Evolutionary conservation across 2,797 vertebrate genomes (phyloP).

Genomic region (Brachyalestes nurse): DNA sequence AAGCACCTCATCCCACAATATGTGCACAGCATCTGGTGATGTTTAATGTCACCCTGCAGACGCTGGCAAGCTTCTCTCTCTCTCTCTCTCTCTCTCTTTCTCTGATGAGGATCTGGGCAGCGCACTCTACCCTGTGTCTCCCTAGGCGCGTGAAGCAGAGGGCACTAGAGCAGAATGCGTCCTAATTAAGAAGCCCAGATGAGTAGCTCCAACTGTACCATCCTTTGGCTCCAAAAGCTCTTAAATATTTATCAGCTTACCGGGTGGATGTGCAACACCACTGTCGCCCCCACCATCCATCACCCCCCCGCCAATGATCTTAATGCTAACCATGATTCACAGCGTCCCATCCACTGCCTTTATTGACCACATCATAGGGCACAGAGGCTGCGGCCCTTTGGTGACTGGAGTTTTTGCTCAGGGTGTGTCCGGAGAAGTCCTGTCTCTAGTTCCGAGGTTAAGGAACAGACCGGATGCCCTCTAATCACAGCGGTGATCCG

Average conservation of each 20-base stretch:
- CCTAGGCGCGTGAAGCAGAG: constrained; percentile 53
- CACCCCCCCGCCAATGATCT: constrained; percentile 25
- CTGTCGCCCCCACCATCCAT: constrained; percentile 5
- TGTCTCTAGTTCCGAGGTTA: constrained; percentile 41
- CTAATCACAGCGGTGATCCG: constrained; percentile 60
- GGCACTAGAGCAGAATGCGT: constrained; percentile 62
- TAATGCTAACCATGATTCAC: constrained; percentile 40
- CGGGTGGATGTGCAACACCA: constrained; percentile 57
- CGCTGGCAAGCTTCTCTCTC: constrained; percentile 52
- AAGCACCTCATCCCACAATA: constrained; percentile 61
- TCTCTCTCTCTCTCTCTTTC: constrained; percentile 33
- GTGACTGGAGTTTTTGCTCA: constrained; percentile 25
- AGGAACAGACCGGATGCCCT: constrained; percentile 53
- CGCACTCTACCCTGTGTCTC: constrained; percentile 44
- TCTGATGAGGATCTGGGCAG: constrained; percentile 48
- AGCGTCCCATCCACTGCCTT: constrained; percentile 9
- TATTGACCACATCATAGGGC: not conserved
- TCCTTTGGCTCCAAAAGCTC: constrained; percentile 57
- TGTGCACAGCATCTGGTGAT: constrained; percentile 67
- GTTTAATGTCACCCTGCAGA: constrained; percentile 70
- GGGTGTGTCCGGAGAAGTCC: constrained; percentile 50
- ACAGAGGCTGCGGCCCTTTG: constrained; percentile 9
- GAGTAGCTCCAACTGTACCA: constrained; percentile 54
- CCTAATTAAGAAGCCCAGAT: constrained; percentile 63
- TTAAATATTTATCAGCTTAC: constrained; percentile 65